A percentile compares a stretch with the other conserved stretches of the same genome.
phyloP scores from a whole-genome alignment of 2,888 invertebrate species.

The Ophonus ardosiacus region DNA sequence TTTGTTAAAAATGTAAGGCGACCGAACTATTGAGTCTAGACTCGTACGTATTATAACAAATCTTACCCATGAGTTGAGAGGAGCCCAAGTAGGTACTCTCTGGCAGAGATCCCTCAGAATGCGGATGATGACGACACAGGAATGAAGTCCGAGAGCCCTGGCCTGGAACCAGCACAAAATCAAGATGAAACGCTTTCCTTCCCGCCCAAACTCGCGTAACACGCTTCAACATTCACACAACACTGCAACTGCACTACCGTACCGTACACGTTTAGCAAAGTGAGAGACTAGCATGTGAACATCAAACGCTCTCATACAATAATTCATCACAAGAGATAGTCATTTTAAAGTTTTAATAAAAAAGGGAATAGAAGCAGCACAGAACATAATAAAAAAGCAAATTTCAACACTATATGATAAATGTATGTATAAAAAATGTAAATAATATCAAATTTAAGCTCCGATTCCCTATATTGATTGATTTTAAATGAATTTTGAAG shows the following conservation, averaged over 20 bases:
- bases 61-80: constrained; percentile 95
- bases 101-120: constrained; percentile 97
- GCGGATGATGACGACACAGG: constrained; percentile 97
- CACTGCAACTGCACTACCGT: constrained; percentile 34
- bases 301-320: constrained; percentile 67
- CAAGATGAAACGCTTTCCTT: constrained; percentile 68
- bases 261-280: constrained; percentile 52
- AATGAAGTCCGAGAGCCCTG: constrained; percentile 96
- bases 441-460: constrained; percentile 64
- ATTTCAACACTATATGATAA: constrained; percentile 4
- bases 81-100: constrained; percentile 95
- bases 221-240: constrained; percentile 36
- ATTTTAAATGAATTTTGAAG: background rate
- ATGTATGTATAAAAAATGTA: background rate
- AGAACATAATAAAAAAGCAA: constrained; percentile 58
- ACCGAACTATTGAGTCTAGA: too few species aligned
- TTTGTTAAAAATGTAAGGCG: too few species aligned
- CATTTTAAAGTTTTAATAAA: constrained; percentile 61
- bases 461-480: constrained; percentile 70
- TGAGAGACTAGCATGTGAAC: constrained; percentile 70
- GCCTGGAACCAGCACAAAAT: constrained; percentile 80
- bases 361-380: constrained; percentile 73
- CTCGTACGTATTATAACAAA: background rate
- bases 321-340: constrained; percentile 6
- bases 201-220: background rate